phyloP scores from a whole-genome alignment of 1,140 invertebrate species.

The Neodiprion virginianus region DNA sequence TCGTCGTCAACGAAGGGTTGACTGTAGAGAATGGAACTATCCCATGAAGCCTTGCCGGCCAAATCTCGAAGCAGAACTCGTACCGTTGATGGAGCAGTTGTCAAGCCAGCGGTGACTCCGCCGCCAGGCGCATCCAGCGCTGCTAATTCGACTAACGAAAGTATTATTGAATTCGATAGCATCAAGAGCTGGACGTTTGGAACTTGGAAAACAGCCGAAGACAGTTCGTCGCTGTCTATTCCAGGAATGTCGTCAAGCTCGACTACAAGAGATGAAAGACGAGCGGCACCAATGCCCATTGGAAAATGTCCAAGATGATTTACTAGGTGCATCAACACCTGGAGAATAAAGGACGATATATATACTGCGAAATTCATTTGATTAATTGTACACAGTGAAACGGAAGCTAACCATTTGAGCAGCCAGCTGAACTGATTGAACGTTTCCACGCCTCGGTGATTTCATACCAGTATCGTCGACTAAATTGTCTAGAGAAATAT shows the following conservation, averaged over 20 bases:
- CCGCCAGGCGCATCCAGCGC: conserved; percentile 83
- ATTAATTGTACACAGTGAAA: background rate
- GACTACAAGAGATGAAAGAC: conserved; percentile 84
- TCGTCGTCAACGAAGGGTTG: conserved; percentile 62
- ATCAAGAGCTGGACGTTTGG: conserved; percentile 91
- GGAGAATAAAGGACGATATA: conserved; percentile 21
- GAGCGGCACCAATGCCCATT: conserved; percentile 84
- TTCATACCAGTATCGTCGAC: conserved; percentile 59
- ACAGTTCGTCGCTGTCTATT: conserved; percentile 75
- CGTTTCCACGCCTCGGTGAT: conserved; percentile 55
- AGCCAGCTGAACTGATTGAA: conserved; percentile 67
- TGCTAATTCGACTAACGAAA: conserved; percentile 93
- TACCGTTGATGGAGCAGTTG: conserved; percentile 73
- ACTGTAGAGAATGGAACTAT: conserved; percentile 88
- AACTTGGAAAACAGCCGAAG: conserved; percentile 81
- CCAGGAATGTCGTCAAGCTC: conserved; percentile 92
- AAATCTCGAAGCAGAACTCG: conserved; percentile 89
- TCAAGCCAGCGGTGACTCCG: conserved; percentile 78
- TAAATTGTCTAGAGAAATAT: conserved; percentile 74
- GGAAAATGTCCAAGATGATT: conserved; percentile 91
- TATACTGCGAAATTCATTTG: background rate
- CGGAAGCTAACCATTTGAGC: conserved; percentile 66
- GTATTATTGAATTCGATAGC: conserved; percentile 81
- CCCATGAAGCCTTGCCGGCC: conserved; percentile 97
- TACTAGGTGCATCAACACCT: conserved; percentile 79